Evolutionary conservation across 2,113 vertebrate genomes (phyloP).

Genomic region (Ammodytes marinus): DNA sequence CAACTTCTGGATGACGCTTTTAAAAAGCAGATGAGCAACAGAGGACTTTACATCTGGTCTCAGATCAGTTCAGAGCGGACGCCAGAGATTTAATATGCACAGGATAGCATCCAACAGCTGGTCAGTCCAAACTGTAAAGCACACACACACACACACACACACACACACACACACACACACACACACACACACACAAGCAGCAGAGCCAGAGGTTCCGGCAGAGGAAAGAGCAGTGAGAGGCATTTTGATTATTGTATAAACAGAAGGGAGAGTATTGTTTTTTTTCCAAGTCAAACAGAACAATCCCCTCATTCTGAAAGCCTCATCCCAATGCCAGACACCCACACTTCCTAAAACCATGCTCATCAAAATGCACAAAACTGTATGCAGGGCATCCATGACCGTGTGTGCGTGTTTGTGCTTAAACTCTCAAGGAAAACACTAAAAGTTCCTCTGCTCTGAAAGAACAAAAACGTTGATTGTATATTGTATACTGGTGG

Average conservation of each 20-base stretch:
- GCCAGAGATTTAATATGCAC: slow-evolving; percentile 69
- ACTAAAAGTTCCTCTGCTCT: neutral
- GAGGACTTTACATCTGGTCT: slow-evolving; percentile 69
- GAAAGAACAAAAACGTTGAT: neutral
- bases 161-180: slow-evolving; percentile 36
- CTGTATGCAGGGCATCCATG: neutral
- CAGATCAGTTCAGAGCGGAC: slow-evolving; percentile 60
- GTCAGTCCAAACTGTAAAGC: slow-evolving; percentile 63
- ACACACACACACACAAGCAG: slow-evolving; percentile 18
- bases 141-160: slow-evolving; percentile 47
- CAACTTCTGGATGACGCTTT: slow-evolving; percentile 60
- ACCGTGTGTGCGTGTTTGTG: neutral
- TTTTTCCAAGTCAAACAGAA: slow-evolving; percentile 69
- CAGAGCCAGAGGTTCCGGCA: slow-evolving; percentile 65
- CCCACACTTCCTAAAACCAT: slow-evolving; percentile 24
- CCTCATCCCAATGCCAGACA: slow-evolving; percentile 54
- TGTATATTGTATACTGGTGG: neutral
- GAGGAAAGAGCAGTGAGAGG: slow-evolving; percentile 70
- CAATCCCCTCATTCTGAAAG: slow-evolving; percentile 58
- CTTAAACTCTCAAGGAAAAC: slow-evolving; percentile 14
- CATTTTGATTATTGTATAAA: slow-evolving; percentile 75
- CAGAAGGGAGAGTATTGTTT: slow-evolving; percentile 66
- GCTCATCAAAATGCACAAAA: slow-evolving; percentile 26
- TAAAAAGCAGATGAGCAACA: slow-evolving; percentile 68
- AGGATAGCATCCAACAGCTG: slow-evolving; percentile 72